Evolutionary conservation across 2,888 invertebrate species (phyloP).

Genomic region (Flexamia atlantica): DNA sequence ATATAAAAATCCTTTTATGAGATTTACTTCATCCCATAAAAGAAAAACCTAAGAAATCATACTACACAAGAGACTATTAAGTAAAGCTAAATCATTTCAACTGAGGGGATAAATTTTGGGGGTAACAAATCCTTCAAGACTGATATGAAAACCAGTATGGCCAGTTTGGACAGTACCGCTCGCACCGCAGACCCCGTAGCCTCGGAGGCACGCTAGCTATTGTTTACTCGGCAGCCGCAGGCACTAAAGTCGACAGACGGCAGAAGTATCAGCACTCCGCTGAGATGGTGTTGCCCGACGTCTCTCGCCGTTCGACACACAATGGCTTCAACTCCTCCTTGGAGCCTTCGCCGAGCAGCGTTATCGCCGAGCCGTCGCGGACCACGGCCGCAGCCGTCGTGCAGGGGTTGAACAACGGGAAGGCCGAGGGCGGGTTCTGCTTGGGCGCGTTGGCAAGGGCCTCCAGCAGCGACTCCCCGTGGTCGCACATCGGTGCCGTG

Average conservation of each 20-base stretch:
- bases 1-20: no score
- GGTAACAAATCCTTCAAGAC: no score
- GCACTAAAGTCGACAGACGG: slow-evolving; percentile 46
- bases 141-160: no score
- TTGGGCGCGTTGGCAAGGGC: slow-evolving; percentile 61
- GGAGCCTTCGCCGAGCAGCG: slow-evolving; percentile 23
- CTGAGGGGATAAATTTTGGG: no score
- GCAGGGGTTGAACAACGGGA: slow-evolving; percentile 57
- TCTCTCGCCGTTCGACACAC: slow-evolving; percentile 15
- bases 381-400: slow-evolving; percentile 49
- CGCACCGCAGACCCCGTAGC: slow-evolving; percentile 33
- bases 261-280: slow-evolving; percentile 50
- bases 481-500: slow-evolving; percentile 67
- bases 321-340: slow-evolving; percentile 44
- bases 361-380: slow-evolving; percentile 33
- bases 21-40: no score
- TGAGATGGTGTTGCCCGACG: slow-evolving; percentile 24
- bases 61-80: no score
- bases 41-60: no score
- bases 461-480: slow-evolving; percentile 66
- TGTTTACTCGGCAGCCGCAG: slow-evolving; percentile 35
- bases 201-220: slow-evolving; percentile 48
- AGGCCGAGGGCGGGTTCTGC: slow-evolving; percentile 54
- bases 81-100: no score
- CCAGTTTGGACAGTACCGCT: no score